Conservation (phyloP, 2,113 vertebrate species). For the Kobus ellipsiprymnus region DNA sequence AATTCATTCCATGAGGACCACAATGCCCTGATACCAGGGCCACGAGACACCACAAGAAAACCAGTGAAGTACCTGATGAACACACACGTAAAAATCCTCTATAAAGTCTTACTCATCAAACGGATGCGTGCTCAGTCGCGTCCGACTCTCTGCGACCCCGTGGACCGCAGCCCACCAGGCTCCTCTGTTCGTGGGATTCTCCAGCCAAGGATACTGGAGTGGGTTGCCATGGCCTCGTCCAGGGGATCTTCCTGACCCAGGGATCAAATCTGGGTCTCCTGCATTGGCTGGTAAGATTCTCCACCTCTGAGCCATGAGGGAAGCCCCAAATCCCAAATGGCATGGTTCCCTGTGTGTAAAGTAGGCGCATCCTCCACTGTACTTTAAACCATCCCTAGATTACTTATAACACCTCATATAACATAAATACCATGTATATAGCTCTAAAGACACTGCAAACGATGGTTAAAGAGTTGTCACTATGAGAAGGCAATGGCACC, state of each 20-base stretch:
- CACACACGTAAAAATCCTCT: fast-evolving
- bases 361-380: fast-evolving
- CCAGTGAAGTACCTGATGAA: fast-evolving
- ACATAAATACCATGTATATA: not conserved
- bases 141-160: not conserved
- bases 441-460: not conserved
- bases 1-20: not conserved
- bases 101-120: not conserved
- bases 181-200: not conserved
- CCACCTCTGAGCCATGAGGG: not conserved
- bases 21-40: not conserved
- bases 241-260: fast-evolving
- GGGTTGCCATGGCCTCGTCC: not conserved
- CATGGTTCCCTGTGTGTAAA: not conserved
- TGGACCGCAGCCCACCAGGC: not conserved
- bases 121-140: fast-evolving
- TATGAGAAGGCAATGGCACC: too few relatives aligned
- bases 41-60: not conserved
- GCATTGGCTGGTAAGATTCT: not conserved
- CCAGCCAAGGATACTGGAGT: not conserved
- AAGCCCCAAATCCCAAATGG: not conserved
- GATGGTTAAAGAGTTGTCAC: not conserved
- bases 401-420: not conserved
- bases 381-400: not conserved
- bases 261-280: not conserved